Conservation (phyloP, 2,888 invertebrate genomes). For the Stenodema calcarata region DNA sequence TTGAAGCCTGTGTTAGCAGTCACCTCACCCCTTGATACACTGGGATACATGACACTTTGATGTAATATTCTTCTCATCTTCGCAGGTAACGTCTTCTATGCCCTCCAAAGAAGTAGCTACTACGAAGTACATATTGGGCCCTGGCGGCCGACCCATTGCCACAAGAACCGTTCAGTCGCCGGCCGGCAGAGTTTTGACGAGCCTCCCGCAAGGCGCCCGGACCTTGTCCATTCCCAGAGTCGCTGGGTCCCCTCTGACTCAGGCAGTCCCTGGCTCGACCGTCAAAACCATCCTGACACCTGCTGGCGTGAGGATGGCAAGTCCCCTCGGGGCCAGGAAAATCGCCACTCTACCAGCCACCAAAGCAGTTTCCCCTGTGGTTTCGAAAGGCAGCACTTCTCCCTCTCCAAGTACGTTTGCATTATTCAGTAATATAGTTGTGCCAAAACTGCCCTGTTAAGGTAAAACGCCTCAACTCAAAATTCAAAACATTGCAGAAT, state of each 20-base stretch:
- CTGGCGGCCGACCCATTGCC: slow-evolving; percentile 12
- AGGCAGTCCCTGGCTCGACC: background rate
- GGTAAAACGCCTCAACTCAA: no score
- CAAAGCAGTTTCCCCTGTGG: background rate
- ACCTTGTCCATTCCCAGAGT: background rate
- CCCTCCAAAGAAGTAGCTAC: slow-evolving; percentile 15
- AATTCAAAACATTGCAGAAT: no score
- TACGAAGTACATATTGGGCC: slow-evolving; percentile 18
- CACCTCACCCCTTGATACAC: no score
- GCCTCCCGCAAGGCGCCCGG: background rate
- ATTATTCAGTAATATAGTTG: no score
- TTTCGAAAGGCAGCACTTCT: background rate
- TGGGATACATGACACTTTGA: no score
- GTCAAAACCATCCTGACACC: background rate
- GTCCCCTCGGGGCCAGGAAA: background rate
- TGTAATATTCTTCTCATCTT: background rate
- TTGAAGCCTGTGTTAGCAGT: no score
- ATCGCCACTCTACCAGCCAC: background rate
- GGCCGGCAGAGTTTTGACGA: background rate
- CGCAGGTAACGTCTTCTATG: slow-evolving; percentile 20
- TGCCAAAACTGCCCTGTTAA: no score
- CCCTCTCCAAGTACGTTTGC: background rate
- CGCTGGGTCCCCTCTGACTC: background rate
- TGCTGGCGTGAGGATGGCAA: background rate
- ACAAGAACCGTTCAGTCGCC: background rate